Evolutionary conservation across 2,888 invertebrate species (phyloP).

Genomic region (Leucophenga maculata): DNA sequence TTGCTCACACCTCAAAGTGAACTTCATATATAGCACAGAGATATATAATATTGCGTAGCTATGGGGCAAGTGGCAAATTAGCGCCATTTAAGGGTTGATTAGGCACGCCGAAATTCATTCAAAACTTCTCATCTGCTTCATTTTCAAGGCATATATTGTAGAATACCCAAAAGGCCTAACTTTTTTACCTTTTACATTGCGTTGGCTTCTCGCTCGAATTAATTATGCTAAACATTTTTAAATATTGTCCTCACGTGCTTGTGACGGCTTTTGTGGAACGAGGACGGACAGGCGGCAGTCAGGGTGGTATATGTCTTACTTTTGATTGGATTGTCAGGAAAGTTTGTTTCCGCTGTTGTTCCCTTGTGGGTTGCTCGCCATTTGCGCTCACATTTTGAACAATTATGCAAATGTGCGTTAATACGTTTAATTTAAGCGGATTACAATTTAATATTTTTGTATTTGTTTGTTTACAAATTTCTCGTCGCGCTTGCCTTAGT

Average conservation of each 20-base stretch:
- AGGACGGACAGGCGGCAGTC: constrained; percentile 33
- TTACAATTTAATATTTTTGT: constrained; percentile 67
- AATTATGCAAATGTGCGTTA: constrained; percentile 70
- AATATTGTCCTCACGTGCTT: constrained; percentile 70
- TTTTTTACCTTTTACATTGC: constrained; percentile 52
- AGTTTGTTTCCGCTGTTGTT: constrained; percentile 28
- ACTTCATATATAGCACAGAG: constrained; percentile 15
- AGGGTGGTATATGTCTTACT: constrained; percentile 50
- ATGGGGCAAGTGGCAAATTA: constrained; percentile 54
- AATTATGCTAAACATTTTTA: constrained; percentile 71
- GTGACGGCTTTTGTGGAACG: neutral
- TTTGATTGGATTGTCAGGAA: constrained; percentile 53
- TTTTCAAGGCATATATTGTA: no score
- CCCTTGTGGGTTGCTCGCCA: constrained; percentile 32
- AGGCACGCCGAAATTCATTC: constrained; percentile 56
- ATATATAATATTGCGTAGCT: neutral
- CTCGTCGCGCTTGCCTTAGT: neutral
- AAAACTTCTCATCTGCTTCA: neutral
- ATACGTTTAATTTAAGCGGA: constrained; percentile 70
- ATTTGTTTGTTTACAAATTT: constrained; percentile 49
- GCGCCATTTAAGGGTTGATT: constrained; percentile 69
- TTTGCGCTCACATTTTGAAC: constrained; percentile 46
- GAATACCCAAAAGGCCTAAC: constrained; percentile 15
- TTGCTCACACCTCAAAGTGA: neutral
- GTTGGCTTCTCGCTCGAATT: constrained; percentile 48